Evolutionary conservation across 1,140 invertebrate species (phyloP), one percentile per base, ranked within the genome.

Genomic region (Leptopilina boulardi): DNA sequence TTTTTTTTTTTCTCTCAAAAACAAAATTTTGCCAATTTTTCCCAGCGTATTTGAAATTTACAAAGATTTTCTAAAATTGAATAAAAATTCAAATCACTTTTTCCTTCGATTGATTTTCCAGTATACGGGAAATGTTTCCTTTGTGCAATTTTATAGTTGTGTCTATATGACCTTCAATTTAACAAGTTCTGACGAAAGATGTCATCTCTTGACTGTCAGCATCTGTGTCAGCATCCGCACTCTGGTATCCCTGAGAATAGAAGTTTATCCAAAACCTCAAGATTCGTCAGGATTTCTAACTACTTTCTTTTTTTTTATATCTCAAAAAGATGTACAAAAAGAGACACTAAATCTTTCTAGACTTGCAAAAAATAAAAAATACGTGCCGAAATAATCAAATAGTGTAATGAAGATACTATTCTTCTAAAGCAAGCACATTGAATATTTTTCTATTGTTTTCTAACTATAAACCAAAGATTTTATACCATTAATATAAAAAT

Each of bases 241-340:
- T 88, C 70, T 86, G 86, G 84, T 89, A 89, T 78, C 84, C 87
- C 86, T 89, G 87, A 72, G 87, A 83, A 90, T 86, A 90, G 85
- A 88, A 90, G 89, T 88, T 89, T 89, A 87, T 88, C 89, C 86
- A 90, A 38, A 84, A 44, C 87, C 87, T 80, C 87, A 88, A 79
- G 85, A 87, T 83, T 88, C 87, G 59, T 82, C 86, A 76, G 83
- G 76, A 71, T 81, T 88, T 80, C 82, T 75, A 83, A 87, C 87
- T 89, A 83, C 77, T 77, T 80, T 81, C 44, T 8, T 6, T 6
- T 2, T 9, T 38, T 6, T 8, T 8, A 9, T 6, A 38, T 74
- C 78, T 41, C 82, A 82, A 86, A 80, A 84, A 83, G 74, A 87
- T 73, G 85, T 82, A 85, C 84, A 84, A 75, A 82, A 71, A 78